A percentile compares a stretch with the other conserved stretches of the same genome.
These are phyloP conservation scores for Drosophila virilis DNA, from an alignment of 1,140 invertebrate genomes.

Conservation along the genomic window DNA sequence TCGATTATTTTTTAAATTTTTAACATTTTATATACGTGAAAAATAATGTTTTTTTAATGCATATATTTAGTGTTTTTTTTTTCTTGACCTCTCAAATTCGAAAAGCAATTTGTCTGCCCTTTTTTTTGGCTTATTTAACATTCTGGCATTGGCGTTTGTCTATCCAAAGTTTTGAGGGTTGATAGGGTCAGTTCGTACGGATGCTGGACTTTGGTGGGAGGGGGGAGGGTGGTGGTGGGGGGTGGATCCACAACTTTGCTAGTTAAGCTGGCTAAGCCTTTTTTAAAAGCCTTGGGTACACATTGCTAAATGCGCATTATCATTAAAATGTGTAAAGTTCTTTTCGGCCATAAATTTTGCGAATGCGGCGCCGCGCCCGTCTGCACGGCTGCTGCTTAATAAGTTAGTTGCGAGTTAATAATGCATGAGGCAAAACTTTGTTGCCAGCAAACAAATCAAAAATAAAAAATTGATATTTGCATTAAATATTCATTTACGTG, in stretches of 20 bases:
- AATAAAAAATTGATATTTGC: conserved; percentile 51
- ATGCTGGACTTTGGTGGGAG: neutral
- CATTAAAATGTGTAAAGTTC: conserved; percentile 81
- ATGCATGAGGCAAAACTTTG: conserved; percentile 65
- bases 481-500: conserved; percentile 58
- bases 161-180: conserved; percentile 36
- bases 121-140: conserved; percentile 67
- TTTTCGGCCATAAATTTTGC: conserved; percentile 71
- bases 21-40: neutral
- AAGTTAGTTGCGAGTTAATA: conserved; percentile 65
- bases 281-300: conserved; percentile 81
- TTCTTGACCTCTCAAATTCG: neutral
- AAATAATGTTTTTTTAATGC: neutral
- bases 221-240: too few relatives aligned
- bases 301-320: conserved; percentile 82
- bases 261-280: conserved; percentile 82
- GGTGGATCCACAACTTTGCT: conserved; percentile 60
- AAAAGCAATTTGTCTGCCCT: conserved; percentile 26
- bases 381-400: conserved; percentile 51
- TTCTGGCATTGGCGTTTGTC: conserved; percentile 70
- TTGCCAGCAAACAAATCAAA: conserved; percentile 35
- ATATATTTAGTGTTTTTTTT: neutral
- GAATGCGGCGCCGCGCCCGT: conserved; percentile 21
- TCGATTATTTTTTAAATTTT: neutral
- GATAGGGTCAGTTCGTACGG: conserved; percentile 24